These are phyloP conservation scores for Hydropotes inermis DNA, from an alignment of 2,113 vertebrate genomes.

Conservation along the genomic window DNA sequence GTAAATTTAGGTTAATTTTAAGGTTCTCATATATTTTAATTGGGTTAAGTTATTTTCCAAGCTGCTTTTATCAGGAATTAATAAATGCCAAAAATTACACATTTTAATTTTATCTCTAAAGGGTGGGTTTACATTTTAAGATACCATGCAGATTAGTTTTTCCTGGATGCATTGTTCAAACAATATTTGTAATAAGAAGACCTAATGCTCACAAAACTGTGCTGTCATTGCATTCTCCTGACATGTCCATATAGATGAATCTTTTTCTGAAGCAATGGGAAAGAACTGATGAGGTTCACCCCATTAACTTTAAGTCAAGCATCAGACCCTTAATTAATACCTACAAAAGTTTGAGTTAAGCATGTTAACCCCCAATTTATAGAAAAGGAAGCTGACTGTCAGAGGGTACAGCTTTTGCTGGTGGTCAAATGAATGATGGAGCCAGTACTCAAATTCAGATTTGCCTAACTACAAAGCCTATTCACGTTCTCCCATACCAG, in stretches of 20 bases:
- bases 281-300: background rate
- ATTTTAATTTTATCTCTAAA: slow-evolving; percentile 16
- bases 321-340: background rate
- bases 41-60: slow-evolving; percentile 41
- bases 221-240: background rate
- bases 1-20: slow-evolving; percentile 54
- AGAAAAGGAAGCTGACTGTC: background rate
- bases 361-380: background rate
- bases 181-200: background rate
- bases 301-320: background rate
- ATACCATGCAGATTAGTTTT: background rate
- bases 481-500: background rate
- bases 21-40: slow-evolving; percentile 35
- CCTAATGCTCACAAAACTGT: background rate
- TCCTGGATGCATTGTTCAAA: background rate
- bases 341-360: background rate
- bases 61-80: slow-evolving; percentile 27
- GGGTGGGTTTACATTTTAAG: background rate
- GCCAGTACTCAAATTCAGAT: background rate
- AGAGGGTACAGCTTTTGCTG: background rate
- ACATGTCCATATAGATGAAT: background rate
- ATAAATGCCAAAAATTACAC: background rate
- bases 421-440: background rate
- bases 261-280: background rate
- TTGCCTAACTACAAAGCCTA: background rate